Percentiles rank a stretch among this genome's conserved stretches.
These are phyloP conservation scores for Tachuris rubrigastra DNA, from an alignment of 2,113 vertebrate species.

Conservation along the genomic window DNA sequence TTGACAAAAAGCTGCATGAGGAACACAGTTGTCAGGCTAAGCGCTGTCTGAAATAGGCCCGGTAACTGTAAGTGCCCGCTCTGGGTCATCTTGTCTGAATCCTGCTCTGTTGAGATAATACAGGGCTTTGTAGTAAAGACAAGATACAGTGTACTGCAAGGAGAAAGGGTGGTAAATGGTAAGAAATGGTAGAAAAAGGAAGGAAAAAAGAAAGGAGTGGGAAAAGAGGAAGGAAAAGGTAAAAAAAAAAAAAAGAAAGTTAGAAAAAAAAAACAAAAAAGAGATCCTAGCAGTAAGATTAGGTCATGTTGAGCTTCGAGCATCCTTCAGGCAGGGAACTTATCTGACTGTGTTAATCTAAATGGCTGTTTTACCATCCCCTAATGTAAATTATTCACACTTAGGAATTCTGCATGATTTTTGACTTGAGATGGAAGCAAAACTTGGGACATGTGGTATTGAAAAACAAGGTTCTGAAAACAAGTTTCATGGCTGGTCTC, in stretches of 20 bases:
- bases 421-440: not conserved
- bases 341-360: not conserved
- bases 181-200: not conserved
- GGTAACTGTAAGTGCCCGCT: not conserved
- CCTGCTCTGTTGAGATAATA: not conserved
- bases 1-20: not conserved
- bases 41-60: not conserved
- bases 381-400: not conserved
- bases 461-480: not conserved
- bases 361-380: not conserved
- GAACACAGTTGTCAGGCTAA: not conserved
- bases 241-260: not conserved
- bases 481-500: not conserved
- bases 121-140: not conserved
- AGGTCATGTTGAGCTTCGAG: not conserved
- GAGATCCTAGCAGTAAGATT: not conserved
- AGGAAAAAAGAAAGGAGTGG: not conserved
- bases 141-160: not conserved
- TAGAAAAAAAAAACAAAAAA: not conserved
- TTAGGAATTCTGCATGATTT: not conserved
- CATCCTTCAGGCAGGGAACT: not conserved
- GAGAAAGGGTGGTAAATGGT: not conserved
- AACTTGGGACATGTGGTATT: not conserved
- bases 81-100: not conserved
- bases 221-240: not conserved